phyloP scores from a whole-genome alignment of 2,113 vertebrate genomes.

The Rhinoderma darwinii region DNA sequence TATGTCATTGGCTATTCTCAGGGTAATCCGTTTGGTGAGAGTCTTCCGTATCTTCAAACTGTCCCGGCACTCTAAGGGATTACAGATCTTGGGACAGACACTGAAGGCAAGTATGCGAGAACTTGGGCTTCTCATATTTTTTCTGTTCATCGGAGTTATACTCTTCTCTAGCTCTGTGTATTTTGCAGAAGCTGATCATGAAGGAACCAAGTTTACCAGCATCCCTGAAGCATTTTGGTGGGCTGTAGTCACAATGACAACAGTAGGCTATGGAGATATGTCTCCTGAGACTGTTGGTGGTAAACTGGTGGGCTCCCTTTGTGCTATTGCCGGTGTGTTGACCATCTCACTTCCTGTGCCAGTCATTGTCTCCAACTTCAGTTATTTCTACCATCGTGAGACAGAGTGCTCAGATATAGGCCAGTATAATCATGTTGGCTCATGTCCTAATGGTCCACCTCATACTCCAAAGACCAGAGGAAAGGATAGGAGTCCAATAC shows the following conservation, averaged over 20 bases:
- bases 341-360: conserved; percentile 92
- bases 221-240: conserved; percentile 95
- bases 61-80: conserved; percentile 88
- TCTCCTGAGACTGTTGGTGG: conserved; percentile 86
- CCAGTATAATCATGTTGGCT: conserved; percentile 78
- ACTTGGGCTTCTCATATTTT: conserved; percentile 92
- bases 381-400: conserved; percentile 91
- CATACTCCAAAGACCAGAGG: conserved; percentile 60
- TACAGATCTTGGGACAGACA: conserved; percentile 91
- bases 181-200: conserved; percentile 87
- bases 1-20: conserved; percentile 86
- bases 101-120: conserved; percentile 91
- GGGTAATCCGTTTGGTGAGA: conserved; percentile 86
- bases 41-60: conserved; percentile 94
- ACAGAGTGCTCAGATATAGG: conserved; percentile 79
- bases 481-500: conserved; percentile 60
- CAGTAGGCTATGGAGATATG: conserved; percentile 93
- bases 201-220: conserved; percentile 82
- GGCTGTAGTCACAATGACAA: conserved; percentile 94
- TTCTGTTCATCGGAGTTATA: conserved; percentile 93
- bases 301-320: conserved; percentile 91
- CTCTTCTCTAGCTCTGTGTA: conserved; percentile 90
- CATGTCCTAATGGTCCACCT: conserved; percentile 67
- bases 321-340: conserved; percentile 90
- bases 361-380: conserved; percentile 94